Percentiles rank a stretch among this genome's conserved stretches.
Evolutionary conservation across 1,140 invertebrate genomes (phyloP).

Genomic region (Pomacea maculata): DNA sequence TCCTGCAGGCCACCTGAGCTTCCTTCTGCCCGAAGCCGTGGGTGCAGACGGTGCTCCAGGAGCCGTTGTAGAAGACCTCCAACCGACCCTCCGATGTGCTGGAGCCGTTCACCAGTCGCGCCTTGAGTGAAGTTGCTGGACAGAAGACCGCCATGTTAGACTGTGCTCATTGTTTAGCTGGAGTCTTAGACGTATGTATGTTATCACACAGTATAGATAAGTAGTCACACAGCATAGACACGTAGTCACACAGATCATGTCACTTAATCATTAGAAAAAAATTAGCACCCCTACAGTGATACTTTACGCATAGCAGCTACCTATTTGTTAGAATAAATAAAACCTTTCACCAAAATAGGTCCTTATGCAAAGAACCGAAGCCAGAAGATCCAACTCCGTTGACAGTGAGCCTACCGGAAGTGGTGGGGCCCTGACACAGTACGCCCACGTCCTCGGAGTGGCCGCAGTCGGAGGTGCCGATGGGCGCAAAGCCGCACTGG

Average conservation of each 20-base stretch:
- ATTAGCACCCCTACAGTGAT: background rate
- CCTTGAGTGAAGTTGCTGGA: background rate
- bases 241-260: background rate
- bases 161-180: too few relatives aligned
- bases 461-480: slow-evolving; percentile 74
- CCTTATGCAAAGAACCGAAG: background rate
- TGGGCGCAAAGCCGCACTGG: slow-evolving; percentile 74
- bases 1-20: slow-evolving; percentile 75
- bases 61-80: slow-evolving; percentile 15
- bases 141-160: too few relatives aligned
- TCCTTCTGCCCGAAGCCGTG: slow-evolving; percentile 76
- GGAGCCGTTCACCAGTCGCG: slow-evolving; percentile 15
- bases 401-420: background rate
- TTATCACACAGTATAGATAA: too few relatives aligned
- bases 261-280: background rate
- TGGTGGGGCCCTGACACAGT: slow-evolving; percentile 62
- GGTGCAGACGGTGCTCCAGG: slow-evolving; percentile 78
- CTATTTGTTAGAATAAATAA: background rate
- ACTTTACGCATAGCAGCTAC: background rate
- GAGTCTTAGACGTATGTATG: too few relatives aligned
- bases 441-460: slow-evolving; percentile 81
- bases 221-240: too few relatives aligned
- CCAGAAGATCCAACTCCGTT: background rate
- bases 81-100: slow-evolving; percentile 9
- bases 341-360: background rate